These are phyloP conservation scores for Periophthalmodon schlosseri DNA, from an alignment of 2,113 vertebrate genomes.

Conservation along the genomic window DNA sequence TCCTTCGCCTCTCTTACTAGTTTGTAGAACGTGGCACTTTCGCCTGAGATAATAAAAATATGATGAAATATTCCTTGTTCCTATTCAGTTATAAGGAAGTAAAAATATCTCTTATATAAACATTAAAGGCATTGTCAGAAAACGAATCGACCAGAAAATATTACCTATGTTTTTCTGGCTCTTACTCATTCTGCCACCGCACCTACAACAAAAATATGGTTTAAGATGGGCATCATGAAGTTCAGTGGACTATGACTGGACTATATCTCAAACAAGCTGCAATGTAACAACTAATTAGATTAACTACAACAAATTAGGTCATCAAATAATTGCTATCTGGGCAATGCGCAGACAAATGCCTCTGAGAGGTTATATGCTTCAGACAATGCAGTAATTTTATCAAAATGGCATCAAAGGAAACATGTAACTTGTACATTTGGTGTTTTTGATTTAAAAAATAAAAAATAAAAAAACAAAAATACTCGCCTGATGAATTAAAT, in stretches of 20 bases:
- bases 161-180: slow-evolving; percentile 36
- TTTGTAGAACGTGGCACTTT: slow-evolving; percentile 47
- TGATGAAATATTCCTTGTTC: background rate
- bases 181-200: slow-evolving; percentile 50
- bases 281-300: background rate
- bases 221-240: background rate
- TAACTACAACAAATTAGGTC: background rate
- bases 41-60: slow-evolving; percentile 17
- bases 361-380: too few relatives aligned
- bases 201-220: slow-evolving; percentile 37
- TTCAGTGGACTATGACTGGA: background rate
- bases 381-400: too few relatives aligned
- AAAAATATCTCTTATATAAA: background rate
- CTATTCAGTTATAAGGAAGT: background rate
- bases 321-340: background rate
- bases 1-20: background rate
- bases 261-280: slow-evolving; percentile 9
- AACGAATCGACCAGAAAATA: background rate
- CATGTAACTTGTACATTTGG: too few relatives aligned
- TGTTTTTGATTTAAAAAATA: too few relatives aligned
- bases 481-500: too few relatives aligned
- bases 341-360: background rate
- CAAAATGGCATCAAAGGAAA: too few relatives aligned
- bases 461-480: too few relatives aligned
- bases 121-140: background rate